phyloP scores from a whole-genome alignment of 2,888 invertebrate species.

The Campaea margaritaria region DNA sequence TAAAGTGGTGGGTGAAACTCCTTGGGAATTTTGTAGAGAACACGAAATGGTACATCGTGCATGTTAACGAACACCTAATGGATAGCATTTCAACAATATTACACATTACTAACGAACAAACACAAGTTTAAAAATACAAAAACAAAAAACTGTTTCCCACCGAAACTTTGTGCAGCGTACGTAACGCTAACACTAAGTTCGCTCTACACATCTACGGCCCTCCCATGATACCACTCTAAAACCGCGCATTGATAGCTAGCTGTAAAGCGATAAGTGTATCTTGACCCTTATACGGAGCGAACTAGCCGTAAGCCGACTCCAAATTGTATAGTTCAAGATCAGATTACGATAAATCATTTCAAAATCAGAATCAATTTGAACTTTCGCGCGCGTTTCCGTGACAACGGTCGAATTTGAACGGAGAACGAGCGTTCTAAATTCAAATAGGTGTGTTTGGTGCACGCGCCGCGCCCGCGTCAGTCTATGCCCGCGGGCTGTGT shows the following conservation, averaged over 20 bases:
- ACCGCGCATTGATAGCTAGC: neutral
- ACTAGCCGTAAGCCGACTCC: slow-evolving; percentile 24
- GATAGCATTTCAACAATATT: too few species aligned
- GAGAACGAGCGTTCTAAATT: slow-evolving; percentile 64
- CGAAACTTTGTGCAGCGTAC: too few species aligned
- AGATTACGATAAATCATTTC: slow-evolving; percentile 43
- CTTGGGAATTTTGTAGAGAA: too few species aligned
- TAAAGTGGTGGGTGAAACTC: too few species aligned
- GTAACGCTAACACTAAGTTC: too few species aligned
- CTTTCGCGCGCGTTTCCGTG: slow-evolving; percentile 57
- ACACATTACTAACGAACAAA: too few species aligned
- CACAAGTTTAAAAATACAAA: too few species aligned
- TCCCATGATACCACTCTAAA: neutral
- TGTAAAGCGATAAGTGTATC: slow-evolving; percentile 10
- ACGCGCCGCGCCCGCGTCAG: slow-evolving; percentile 59
- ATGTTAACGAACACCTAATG: too few species aligned
- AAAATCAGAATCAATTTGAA: slow-evolving; percentile 44
- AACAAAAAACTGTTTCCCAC: too few species aligned
- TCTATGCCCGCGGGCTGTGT: slow-evolving; percentile 56
- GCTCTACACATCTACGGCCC: too few species aligned
- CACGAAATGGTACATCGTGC: too few species aligned
- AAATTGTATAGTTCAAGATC: slow-evolving; percentile 44
- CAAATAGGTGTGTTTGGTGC: slow-evolving; percentile 62
- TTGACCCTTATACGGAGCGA: slow-evolving; percentile 10
- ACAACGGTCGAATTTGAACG: slow-evolving; percentile 70